Evolutionary conservation across 1,140 invertebrate genomes (phyloP).

Genomic region (Ceratosolen solmsi): DNA sequence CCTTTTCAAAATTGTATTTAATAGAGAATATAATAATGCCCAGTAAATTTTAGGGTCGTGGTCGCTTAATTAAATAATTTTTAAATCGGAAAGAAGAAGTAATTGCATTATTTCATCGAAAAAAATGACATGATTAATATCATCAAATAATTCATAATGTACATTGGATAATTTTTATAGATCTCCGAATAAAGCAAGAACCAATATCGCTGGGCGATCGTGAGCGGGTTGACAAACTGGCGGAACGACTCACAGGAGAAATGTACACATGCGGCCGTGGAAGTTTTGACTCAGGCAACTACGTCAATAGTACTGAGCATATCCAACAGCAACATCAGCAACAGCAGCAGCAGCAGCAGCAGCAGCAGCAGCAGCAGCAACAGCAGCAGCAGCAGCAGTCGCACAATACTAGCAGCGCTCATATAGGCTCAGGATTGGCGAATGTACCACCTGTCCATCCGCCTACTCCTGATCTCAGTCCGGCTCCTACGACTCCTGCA

Average conservation of each 20-base stretch:
- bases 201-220: conserved; percentile 71
- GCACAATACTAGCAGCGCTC: conserved; percentile 49
- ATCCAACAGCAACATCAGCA: conserved; percentile 46
- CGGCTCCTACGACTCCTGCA: conserved; percentile 66
- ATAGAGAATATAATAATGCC: too few relatives aligned
- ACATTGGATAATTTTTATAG: conserved; percentile 58
- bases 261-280: conserved; percentile 65
- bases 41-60: too few relatives aligned
- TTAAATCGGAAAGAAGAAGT: too few relatives aligned
- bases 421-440: conserved; percentile 62
- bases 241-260: conserved; percentile 71
- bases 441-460: conserved; percentile 63
- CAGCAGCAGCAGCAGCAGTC: conserved; percentile 43
- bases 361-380: conserved; percentile 39
- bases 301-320: conserved; percentile 62
- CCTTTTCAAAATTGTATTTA: too few relatives aligned
- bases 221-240: conserved; percentile 70
- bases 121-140: too few relatives aligned
- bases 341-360: conserved; percentile 38
- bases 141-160: background rate
- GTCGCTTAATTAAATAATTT: too few relatives aligned
- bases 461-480: conserved; percentile 71
- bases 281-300: conserved; percentile 63
- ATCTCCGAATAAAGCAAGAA: conserved; percentile 79
- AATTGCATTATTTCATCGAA: too few relatives aligned